Percentiles rank a stretch among this genome's conserved stretches.
Evolutionary conservation across 1,140 invertebrate species (phyloP).

Genomic region (Lepidostoma basale): DNA sequence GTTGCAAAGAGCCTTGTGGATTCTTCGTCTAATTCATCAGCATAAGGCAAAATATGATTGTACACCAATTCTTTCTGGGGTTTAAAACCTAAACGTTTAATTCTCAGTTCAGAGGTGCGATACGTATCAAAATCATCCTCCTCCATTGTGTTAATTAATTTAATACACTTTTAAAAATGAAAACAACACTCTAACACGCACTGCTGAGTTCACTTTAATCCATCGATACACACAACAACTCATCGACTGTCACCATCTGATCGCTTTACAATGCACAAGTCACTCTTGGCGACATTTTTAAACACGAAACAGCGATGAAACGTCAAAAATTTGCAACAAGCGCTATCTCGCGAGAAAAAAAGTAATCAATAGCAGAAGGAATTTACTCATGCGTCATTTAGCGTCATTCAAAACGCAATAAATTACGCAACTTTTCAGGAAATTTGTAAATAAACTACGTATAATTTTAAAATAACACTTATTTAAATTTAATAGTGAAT

Average conservation of each 20-base stretch:
- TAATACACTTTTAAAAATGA: constrained; percentile 8
- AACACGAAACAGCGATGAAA: constrained; percentile 28
- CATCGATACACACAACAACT: constrained; percentile 16
- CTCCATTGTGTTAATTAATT: constrained; percentile 22
- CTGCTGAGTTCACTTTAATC: neutral
- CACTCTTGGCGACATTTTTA: constrained; percentile 37
- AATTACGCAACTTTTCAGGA: constrained; percentile 11
- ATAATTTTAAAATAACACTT: too few species aligned
- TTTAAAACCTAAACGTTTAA: constrained; percentile 39
- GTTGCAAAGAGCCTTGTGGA: constrained; percentile 64
- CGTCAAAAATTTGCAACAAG: constrained; percentile 27
- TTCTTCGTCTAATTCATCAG: constrained; percentile 68
- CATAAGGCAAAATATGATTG: constrained; percentile 73
- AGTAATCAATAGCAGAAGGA: constrained; percentile 5
- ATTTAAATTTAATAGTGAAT: too few species aligned
- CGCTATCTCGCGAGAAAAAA: constrained; percentile 9
- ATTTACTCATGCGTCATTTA: neutral
- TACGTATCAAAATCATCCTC: constrained; percentile 26
- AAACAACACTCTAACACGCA: constrained; percentile 15
- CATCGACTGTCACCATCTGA: constrained; percentile 34
- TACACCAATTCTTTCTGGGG: constrained; percentile 70
- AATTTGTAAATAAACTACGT: too few species aligned
- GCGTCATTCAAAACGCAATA: constrained; percentile 20
- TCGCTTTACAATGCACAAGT: constrained; percentile 35
- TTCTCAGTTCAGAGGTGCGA: constrained; percentile 22